These are phyloP conservation scores for Mycetomoellerius zeteki DNA, from an alignment of 1,140 invertebrate species.

Conservation along the genomic window DNA sequence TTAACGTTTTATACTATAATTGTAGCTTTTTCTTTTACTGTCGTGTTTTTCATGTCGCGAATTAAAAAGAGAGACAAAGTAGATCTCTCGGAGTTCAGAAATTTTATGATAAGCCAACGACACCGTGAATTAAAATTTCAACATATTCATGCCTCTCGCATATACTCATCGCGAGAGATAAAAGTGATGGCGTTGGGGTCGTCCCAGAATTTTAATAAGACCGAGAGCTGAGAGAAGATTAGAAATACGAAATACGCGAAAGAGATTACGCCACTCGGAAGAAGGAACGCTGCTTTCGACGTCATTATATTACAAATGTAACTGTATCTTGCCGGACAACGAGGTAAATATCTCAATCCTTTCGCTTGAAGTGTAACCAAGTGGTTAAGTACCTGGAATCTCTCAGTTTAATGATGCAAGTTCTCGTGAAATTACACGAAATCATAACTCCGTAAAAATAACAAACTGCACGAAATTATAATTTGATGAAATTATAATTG, in stretches of 20 bases:
- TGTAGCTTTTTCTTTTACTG: background rate
- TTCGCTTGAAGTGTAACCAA: background rate
- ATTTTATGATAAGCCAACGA: constrained; percentile 61
- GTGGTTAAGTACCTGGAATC: background rate
- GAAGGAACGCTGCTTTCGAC: background rate
- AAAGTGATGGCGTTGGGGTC: constrained; percentile 6
- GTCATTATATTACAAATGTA: constrained; percentile 7
- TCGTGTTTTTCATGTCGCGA: background rate
- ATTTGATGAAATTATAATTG: background rate
- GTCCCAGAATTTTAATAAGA: constrained; percentile 58
- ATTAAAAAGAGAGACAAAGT: background rate
- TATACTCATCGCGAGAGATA: constrained; percentile 54
- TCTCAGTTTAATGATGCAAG: background rate
- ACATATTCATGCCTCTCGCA: constrained; percentile 49
- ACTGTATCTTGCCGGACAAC: constrained; percentile 23
- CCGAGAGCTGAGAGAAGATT: constrained; percentile 44
- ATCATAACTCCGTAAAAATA: background rate
- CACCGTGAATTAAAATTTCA: constrained; percentile 42
- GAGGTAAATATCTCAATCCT: constrained; percentile 17
- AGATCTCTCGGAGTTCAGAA: background rate
- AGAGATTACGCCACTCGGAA: constrained; percentile 25
- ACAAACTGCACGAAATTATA: background rate
- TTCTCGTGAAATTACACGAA: background rate
- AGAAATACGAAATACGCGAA: constrained; percentile 42
- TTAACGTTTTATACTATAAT: background rate